Percentiles rank a stretch among this genome's conserved stretches.
phyloP scores from a whole-genome alignment of 2,113 vertebrate species.

The Pomatostomus ruficeps region DNA sequence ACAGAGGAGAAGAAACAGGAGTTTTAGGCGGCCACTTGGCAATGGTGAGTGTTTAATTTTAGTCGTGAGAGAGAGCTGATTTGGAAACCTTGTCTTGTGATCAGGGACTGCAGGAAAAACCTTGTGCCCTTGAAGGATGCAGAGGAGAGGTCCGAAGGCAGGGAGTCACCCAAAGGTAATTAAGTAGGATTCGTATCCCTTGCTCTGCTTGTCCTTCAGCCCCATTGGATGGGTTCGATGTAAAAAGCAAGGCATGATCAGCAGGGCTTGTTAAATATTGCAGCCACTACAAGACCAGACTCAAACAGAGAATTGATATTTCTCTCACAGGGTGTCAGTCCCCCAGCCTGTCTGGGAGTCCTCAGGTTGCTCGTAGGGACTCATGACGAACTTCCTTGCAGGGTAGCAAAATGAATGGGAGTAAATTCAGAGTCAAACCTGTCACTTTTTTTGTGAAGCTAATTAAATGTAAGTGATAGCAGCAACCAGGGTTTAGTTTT shows the following conservation, averaged over 20 bases:
- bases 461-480: background rate
- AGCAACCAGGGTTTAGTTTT: background rate
- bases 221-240: background rate
- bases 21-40: background rate
- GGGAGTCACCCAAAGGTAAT: background rate
- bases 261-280: background rate
- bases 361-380: background rate
- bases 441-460: background rate
- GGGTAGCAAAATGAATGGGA: background rate
- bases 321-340: background rate
- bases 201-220: background rate
- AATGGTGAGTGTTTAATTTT: background rate
- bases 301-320: background rate
- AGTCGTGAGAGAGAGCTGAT: background rate
- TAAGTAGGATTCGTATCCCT: accelerated
- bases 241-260: background rate
- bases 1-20: background rate
- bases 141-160: background rate
- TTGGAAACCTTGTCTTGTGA: background rate
- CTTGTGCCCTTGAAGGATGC: background rate
- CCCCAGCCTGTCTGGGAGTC: background rate
- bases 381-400: background rate
- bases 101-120: background rate
- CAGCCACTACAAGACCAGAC: background rate
- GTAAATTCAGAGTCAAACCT: background rate